phyloP scores from a whole-genome alignment of 2,113 vertebrate genomes.

The Mus pahari region DNA sequence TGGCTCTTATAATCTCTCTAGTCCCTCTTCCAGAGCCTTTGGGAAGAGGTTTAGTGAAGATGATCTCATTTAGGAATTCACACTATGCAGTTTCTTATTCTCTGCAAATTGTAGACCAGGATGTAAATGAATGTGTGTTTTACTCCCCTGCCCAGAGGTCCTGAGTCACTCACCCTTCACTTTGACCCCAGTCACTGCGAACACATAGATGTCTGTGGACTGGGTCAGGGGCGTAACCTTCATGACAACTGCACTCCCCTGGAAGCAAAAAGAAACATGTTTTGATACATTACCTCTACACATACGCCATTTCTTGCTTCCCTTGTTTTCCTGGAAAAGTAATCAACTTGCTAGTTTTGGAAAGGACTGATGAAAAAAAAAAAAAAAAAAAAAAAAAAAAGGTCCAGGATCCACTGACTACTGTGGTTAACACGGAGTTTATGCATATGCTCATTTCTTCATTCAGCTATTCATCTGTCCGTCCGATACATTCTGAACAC shows the following conservation, averaged over 20 bases:
- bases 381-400: neutral
- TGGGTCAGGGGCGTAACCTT: conserved; percentile 95
- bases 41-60: neutral
- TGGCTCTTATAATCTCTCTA: neutral
- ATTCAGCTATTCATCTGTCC: neutral
- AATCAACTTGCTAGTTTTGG: neutral
- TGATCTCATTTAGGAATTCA: neutral
- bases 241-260: conserved; percentile 99
- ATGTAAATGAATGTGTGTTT: too few species aligned
- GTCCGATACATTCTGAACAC: neutral
- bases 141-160: accelerated
- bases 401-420: accelerated
- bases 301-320: neutral
- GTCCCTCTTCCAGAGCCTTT: neutral
- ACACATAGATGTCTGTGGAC: conserved; percentile 95
- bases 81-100: neutral
- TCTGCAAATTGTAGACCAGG: neutral
- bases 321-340: neutral
- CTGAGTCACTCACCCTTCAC: conserved; percentile 94
- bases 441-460: neutral
- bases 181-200: conserved; percentile 97
- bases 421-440: neutral
- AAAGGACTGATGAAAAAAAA: neutral
- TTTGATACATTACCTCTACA: neutral
- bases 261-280: conserved; percentile 62